Conservation (phyloP, 2,888 invertebrate species). For the Odontomyia ornata region DNA sequence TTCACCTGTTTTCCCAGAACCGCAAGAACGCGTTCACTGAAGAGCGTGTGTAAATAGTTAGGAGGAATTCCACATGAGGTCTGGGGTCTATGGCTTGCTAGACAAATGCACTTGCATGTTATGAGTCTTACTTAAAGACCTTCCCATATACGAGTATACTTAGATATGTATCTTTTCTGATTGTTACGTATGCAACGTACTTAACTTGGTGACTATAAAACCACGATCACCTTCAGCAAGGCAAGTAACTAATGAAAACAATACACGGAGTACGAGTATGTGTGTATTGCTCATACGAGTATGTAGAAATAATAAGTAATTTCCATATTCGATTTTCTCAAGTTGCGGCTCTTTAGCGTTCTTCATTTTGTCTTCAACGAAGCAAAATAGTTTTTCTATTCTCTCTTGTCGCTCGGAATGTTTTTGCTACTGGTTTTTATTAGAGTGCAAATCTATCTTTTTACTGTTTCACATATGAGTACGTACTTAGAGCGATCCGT, state of each 20-base stretch:
- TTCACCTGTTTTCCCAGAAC: conserved; percentile 18
- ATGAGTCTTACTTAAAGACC: too few species aligned
- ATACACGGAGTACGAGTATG: not conserved
- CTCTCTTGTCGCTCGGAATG: not conserved
- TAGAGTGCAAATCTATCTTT: not conserved
- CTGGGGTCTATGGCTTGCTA: not conserved
- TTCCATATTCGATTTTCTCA: not conserved
- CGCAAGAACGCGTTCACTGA: not conserved
- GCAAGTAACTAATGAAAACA: conserved; percentile 21
- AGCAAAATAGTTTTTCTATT: not conserved
- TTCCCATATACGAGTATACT: not conserved
- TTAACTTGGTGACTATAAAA: not conserved
- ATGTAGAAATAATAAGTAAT: not conserved
- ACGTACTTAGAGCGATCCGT: not conserved
- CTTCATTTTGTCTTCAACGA: not conserved
- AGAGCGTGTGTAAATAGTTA: not conserved
- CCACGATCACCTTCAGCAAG: conserved; percentile 1
- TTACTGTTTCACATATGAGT: conserved; percentile 12
- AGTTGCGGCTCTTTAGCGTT: conserved; percentile 12
- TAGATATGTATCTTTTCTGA: not conserved
- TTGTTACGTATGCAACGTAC: not conserved
- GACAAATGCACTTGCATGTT: not conserved
- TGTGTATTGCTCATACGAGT: too few species aligned
- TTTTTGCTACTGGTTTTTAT: not conserved
- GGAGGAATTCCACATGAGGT: not conserved